Evolutionary conservation across 2,113 vertebrate genomes (phyloP).

Genomic region (Bolborhynchus lineola): DNA sequence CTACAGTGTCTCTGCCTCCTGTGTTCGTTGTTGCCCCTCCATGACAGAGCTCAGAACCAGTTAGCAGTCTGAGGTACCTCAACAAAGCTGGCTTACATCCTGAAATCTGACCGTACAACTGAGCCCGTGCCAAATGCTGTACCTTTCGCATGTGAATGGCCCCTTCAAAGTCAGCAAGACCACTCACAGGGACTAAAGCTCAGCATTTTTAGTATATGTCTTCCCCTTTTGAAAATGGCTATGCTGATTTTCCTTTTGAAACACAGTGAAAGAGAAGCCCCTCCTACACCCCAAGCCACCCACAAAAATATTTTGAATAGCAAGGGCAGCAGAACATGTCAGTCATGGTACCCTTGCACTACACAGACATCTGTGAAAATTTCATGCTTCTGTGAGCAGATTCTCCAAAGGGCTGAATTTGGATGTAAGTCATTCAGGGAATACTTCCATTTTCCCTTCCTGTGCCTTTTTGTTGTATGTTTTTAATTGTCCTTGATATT

Average conservation of each 20-base stretch:
- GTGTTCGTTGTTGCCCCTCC: not conserved
- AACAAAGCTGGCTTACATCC: not conserved
- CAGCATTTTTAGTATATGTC: not conserved
- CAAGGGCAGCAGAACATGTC: not conserved
- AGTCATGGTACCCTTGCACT: not conserved
- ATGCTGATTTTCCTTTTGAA: not conserved
- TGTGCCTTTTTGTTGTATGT: conserved; percentile 10
- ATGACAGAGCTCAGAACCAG: not conserved
- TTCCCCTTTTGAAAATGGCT: not conserved
- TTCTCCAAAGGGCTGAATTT: conserved; percentile 8
- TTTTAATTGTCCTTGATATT: conserved; percentile 34
- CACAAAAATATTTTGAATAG: not conserved
- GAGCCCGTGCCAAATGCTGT: not conserved
- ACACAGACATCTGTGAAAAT: conserved; percentile 55
- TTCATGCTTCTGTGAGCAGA: conserved; percentile 48
- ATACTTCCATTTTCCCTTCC: not conserved
- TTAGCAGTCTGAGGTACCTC: not conserved
- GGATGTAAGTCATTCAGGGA: not conserved
- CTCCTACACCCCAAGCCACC: not conserved
- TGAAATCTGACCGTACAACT: not conserved
- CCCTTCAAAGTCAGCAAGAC: not conserved
- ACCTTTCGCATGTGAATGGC: not conserved
- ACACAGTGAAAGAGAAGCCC: not conserved
- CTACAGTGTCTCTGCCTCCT: not conserved
- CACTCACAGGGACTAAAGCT: not conserved